Evolutionary conservation across 2,797 vertebrate species (phyloP).

Genomic region (Erethizon dorsatum): DNA sequence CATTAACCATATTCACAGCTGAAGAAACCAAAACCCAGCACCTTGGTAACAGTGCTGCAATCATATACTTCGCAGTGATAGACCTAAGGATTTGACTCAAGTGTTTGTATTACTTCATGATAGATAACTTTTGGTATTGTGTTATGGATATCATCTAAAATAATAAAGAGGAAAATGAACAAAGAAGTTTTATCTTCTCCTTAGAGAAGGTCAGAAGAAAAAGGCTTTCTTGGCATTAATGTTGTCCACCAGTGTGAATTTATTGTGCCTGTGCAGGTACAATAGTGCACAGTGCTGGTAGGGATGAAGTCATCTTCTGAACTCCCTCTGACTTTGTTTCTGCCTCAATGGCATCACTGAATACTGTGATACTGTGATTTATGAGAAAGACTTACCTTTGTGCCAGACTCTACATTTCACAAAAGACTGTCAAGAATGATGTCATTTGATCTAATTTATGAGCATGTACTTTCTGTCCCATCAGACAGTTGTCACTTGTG

Average conservation of each 20-base stretch:
- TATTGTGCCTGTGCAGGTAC: not conserved
- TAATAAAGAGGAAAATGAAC: not conserved
- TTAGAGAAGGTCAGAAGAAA: not conserved
- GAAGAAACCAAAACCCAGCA: not conserved
- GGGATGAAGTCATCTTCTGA: conserved; percentile 12
- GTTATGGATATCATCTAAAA: not conserved
- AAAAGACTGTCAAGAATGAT: not conserved
- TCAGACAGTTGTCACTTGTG: not conserved
- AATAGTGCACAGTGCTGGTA: not conserved
- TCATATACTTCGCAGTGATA: not conserved
- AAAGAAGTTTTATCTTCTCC: not conserved
- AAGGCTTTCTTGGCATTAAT: not conserved
- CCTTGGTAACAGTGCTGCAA: not conserved
- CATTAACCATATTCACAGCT: not conserved
- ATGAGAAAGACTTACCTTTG: not conserved
- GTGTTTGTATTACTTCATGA: not conserved
- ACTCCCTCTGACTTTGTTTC: not conserved
- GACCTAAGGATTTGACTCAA: not conserved
- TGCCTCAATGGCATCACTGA: not conserved
- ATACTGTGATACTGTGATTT: not conserved
- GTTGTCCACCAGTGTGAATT: not conserved
- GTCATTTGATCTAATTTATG: conserved; percentile 4
- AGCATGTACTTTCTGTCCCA: not conserved
- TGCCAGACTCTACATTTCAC: not conserved
- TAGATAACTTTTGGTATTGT: not conserved